These are phyloP conservation scores for Laterallus jamaicensis DNA, from an alignment of 2,113 vertebrate species.

Conservation along the genomic window DNA sequence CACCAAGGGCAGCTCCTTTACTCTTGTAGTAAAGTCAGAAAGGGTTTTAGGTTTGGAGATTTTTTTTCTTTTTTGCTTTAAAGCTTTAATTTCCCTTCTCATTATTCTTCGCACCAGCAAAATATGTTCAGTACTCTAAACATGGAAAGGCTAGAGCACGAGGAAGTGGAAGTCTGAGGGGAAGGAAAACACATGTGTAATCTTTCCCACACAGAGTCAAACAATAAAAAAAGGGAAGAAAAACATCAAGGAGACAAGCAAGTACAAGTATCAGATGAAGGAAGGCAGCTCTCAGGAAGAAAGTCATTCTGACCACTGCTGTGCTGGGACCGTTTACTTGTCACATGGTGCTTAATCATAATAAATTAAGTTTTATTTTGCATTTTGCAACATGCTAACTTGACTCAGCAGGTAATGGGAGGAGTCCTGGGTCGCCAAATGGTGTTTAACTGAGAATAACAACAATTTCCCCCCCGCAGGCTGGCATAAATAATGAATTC, in stretches of 20 bases:
- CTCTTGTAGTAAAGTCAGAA: neutral
- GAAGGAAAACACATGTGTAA: neutral
- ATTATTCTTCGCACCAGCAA: neutral
- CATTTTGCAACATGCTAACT: constrained; percentile 37
- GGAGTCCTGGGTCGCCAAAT: constrained; percentile 30
- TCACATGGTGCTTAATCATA: constrained; percentile 42
- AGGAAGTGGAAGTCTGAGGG: neutral
- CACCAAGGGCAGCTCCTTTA: neutral
- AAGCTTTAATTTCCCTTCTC: neutral
- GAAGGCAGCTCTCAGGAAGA: neutral
- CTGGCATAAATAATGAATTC: constrained; percentile 57
- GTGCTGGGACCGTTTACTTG: constrained; percentile 14
- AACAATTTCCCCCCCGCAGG: constrained; percentile 34
- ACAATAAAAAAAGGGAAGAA: neutral
- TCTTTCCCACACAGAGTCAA: neutral
- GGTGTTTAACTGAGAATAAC: constrained; percentile 42
- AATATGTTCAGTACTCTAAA: neutral
- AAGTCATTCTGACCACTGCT: constrained; percentile 7
- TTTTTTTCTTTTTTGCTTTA: neutral
- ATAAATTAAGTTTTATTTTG: constrained; percentile 60
- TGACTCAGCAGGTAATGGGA: constrained; percentile 53
- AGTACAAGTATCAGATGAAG: neutral
- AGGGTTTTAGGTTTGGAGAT: neutral
- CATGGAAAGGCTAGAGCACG: neutral
- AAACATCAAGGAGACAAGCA: neutral